These are phyloP conservation scores for Pseudochaenichthys georgianus DNA, from an alignment of 2,797 vertebrate genomes.

Conservation along the genomic window DNA sequence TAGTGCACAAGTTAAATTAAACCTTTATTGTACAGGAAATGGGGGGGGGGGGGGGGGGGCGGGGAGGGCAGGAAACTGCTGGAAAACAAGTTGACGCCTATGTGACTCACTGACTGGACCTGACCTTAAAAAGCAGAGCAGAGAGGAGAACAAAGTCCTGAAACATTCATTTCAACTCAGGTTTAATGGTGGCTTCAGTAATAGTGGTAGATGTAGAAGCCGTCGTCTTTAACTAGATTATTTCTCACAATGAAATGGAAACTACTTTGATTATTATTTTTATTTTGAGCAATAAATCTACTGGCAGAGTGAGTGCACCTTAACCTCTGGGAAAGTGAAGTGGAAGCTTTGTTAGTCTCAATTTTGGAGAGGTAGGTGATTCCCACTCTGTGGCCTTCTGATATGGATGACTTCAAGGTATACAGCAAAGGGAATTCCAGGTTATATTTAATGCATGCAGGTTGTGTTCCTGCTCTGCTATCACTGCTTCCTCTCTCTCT, in stretches of 20 bases:
- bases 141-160: constrained; percentile 10
- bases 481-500: constrained; percentile 40
- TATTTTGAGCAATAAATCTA: constrained; percentile 56
- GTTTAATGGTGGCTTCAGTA: background rate
- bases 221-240: constrained; percentile 7
- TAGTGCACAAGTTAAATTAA: constrained; percentile 51
- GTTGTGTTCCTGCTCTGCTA: constrained; percentile 37
- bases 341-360: constrained; percentile 25
- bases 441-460: constrained; percentile 48
- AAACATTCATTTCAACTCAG: constrained; percentile 6
- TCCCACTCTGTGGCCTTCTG: constrained; percentile 8
- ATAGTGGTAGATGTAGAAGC: constrained; percentile 3
- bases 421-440: constrained; percentile 38
- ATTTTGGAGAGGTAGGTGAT: constrained; percentile 67
- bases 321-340: constrained; percentile 34
- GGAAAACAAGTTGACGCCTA: constrained; percentile 75
- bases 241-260: constrained; percentile 38
- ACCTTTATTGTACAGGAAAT: constrained; percentile 70
- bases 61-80: constrained; percentile 53
- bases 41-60: constrained; percentile 49
- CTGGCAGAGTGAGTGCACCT: constrained; percentile 20
- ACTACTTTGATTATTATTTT: constrained; percentile 38
- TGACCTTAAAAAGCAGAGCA: constrained; percentile 17
- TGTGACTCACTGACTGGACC: constrained; percentile 34
- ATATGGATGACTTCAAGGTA: constrained; percentile 43